Conservation (phyloP, 2,888 invertebrate genomes). For the Aleiodes alternator region DNA sequence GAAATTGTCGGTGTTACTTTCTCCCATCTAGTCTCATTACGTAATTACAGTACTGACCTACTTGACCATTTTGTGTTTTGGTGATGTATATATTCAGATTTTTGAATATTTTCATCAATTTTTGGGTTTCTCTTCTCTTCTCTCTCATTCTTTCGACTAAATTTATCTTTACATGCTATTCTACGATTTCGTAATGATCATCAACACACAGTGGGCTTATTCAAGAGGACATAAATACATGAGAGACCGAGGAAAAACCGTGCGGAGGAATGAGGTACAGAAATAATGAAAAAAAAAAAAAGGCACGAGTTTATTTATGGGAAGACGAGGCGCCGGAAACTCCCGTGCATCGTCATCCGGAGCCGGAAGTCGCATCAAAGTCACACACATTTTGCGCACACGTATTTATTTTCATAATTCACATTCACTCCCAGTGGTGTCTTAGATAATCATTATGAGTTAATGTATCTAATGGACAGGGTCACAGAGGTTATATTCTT, state of each 20-base stretch:
- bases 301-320: conserved; percentile 40
- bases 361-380: conserved; percentile 39
- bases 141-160: no score
- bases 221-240: conserved; percentile 18
- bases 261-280: not conserved
- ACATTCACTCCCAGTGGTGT: conserved; percentile 5
- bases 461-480: no score
- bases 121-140: no score
- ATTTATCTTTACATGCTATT: no score
- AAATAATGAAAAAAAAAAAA: conserved; percentile 15
- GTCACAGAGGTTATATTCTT: no score
- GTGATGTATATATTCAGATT: conserved; percentile 29
- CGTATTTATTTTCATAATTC: conserved; percentile 19
- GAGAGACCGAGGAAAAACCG: not conserved
- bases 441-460: conserved; percentile 20
- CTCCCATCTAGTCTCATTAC: conserved; percentile 69
- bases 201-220: not conserved
- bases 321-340: conserved; percentile 49
- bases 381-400: conserved; percentile 16
- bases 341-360: conserved; percentile 40
- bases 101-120: not conserved
- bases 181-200: not conserved
- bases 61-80: conserved; percentile 64
- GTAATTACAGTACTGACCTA: conserved; percentile 70
- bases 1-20: conserved; percentile 64